Evolutionary conservation across 2,113 vertebrate genomes (phyloP).

Genomic region (Fukomys damarensis): DNA sequence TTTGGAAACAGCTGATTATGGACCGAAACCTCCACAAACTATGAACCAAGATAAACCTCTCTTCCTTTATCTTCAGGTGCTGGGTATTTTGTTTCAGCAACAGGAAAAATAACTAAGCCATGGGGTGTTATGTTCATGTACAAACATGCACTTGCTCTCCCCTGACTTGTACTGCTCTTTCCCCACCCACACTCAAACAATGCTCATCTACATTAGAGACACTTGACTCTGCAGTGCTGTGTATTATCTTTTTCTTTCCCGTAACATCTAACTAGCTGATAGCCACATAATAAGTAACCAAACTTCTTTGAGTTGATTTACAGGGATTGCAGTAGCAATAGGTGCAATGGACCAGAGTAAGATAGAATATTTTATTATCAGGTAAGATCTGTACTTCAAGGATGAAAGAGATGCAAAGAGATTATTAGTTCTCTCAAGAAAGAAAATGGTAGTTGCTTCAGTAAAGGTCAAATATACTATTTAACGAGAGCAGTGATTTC

Average conservation of each 20-base stretch:
- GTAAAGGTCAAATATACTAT: neutral
- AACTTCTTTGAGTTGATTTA: neutral
- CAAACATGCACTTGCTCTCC: neutral
- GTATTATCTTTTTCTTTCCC: neutral
- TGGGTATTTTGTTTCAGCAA: neutral
- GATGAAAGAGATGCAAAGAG: neutral
- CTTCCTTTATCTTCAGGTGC: neutral
- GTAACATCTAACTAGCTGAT: neutral
- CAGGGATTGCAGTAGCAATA: neutral
- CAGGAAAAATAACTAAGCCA: neutral
- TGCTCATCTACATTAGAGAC: neutral
- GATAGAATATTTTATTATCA: constrained; percentile 9
- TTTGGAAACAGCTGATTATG: neutral
- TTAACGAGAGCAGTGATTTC: constrained; percentile 9
- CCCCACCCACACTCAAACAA: neutral
- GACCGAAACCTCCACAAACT: neutral
- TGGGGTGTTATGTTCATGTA: neutral
- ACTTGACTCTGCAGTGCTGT: neutral
- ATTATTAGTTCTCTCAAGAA: constrained; percentile 10
- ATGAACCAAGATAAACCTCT: neutral
- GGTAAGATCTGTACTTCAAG: neutral
- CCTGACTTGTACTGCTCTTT: neutral
- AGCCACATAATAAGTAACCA: neutral
- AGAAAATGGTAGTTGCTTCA: neutral
- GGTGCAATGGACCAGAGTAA: neutral